phyloP scores from a whole-genome alignment of 2,888 invertebrate genomes.

The Peribatodes rhomboidaria region DNA sequence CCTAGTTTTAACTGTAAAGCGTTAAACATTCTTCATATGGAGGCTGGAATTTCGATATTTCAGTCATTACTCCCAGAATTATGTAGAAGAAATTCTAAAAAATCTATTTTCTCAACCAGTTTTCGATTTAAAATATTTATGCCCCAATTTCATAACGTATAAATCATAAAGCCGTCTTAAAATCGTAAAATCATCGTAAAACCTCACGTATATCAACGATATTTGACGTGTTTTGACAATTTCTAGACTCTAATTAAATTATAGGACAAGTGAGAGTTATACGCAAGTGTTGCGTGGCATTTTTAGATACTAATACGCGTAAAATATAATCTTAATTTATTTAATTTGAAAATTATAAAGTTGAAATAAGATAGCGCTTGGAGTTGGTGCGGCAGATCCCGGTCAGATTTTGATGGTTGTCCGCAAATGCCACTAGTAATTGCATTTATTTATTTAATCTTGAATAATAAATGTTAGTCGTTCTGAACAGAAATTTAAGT shows the following conservation, averaged over 20 bases:
- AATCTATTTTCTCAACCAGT: not conserved
- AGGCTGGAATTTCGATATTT: too few species aligned
- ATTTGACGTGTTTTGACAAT: slow-evolving; percentile 50
- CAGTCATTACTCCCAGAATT: not conserved
- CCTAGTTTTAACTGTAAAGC: too few species aligned
- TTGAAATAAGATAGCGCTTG: too few species aligned
- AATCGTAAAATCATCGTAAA: slow-evolving; percentile 37
- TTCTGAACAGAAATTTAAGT: too few species aligned
- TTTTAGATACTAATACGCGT: not conserved
- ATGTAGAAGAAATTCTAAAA: not conserved
- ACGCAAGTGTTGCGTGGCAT: slow-evolving; percentile 1
- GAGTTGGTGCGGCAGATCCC: too few species aligned
- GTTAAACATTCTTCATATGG: too few species aligned
- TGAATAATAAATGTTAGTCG: too few species aligned
- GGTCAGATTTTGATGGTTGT: too few species aligned
- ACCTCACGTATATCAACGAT: slow-evolving; percentile 34
- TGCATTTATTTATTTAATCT: too few species aligned
- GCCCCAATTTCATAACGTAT: slow-evolving; percentile 17
- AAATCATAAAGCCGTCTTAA: slow-evolving; percentile 34
- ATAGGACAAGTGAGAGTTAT: slow-evolving; percentile 41
- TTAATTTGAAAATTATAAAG: too few species aligned
- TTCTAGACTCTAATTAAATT: slow-evolving; percentile 47
- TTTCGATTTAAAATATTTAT: slow-evolving; percentile 1
- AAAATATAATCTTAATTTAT: not conserved
- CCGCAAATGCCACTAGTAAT: too few species aligned